phyloP scores from a whole-genome alignment of 2,113 vertebrate genomes.

The Oxyruncus cristatus region DNA sequence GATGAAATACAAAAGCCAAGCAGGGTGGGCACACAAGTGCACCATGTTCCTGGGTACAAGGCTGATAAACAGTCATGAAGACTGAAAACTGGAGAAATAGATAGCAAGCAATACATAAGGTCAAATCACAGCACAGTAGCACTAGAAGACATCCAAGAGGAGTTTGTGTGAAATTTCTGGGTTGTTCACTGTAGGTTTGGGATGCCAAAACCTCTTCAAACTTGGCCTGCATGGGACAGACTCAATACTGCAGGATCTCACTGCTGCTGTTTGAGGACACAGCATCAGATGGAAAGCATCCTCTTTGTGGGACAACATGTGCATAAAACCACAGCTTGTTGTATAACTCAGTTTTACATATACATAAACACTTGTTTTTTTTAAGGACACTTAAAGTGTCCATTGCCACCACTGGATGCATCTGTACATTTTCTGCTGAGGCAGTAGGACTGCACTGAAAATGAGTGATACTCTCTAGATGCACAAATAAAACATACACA shows the following conservation, averaged over 20 bases:
- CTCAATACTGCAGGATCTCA: not conserved
- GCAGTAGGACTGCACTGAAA: not conserved
- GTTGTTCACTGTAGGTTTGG: not conserved
- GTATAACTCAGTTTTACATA: not conserved
- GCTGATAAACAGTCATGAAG: not conserved
- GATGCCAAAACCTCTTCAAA: not conserved
- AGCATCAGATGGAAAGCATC: not conserved
- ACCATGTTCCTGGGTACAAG: not conserved
- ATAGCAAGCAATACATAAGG: not conserved
- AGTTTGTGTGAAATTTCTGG: not conserved
- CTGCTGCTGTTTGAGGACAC: not conserved
- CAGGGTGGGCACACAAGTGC: not conserved
- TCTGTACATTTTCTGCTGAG: not conserved
- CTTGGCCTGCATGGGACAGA: not conserved
- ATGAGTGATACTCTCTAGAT: not conserved
- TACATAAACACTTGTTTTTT: not conserved
- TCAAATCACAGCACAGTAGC: not conserved
- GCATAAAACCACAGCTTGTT: not conserved
- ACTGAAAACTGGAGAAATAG: not conserved
- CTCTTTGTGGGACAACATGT: not conserved
- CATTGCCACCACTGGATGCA: not conserved
- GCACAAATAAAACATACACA: not conserved
- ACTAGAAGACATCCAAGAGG: not conserved
- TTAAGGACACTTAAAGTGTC: not conserved
- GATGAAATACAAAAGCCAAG: not conserved